A percentile compares a stretch with the other conserved stretches of the same genome.
These are phyloP conservation scores for Lithobates pipiens DNA, from an alignment of 2,797 vertebrate genomes.

Conservation along the genomic window DNA sequence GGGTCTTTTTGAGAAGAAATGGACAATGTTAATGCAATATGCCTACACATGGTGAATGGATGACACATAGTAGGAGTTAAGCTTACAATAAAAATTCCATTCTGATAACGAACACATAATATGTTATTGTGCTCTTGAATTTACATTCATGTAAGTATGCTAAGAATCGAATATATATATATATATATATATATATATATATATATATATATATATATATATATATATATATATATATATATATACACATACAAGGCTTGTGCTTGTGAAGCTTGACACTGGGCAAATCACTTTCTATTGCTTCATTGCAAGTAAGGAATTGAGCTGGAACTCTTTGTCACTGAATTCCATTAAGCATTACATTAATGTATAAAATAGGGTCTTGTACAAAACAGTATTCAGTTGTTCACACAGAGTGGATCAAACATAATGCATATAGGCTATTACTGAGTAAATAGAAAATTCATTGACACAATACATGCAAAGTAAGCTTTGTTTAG, in stretches of 20 bases:
- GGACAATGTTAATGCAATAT: neutral
- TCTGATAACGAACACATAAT: slow-evolving; percentile 24
- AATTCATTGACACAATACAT: neutral
- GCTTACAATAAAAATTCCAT: slow-evolving; percentile 19
- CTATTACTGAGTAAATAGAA: slow-evolving; percentile 34
- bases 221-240: no score
- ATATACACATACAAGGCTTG: slow-evolving; percentile 1
- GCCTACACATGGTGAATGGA: neutral
- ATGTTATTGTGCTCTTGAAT: slow-evolving; percentile 7
- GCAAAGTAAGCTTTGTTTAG: neutral
- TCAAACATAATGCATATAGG: slow-evolving; percentile 18
- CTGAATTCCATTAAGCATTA: slow-evolving; percentile 39
- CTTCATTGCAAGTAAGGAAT: slow-evolving; percentile 1
- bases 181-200: no score
- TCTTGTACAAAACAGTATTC: slow-evolving; percentile 20
- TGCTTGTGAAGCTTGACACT: slow-evolving; percentile 33
- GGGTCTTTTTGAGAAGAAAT: neutral
- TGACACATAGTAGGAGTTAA: neutral
- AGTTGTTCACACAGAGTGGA: slow-evolving; percentile 20
- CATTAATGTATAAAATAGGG: slow-evolving; percentile 20
- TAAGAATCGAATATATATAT: slow-evolving; percentile 2
- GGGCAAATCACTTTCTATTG: slow-evolving; percentile 38
- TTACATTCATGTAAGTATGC: slow-evolving; percentile 3
- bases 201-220: no score
- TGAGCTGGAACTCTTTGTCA: slow-evolving; percentile 36